A percentile compares a stretch with the other conserved stretches of the same genome.
Conservation (phyloP, 2,113 vertebrate species). For the Periophthalmodon schlosseri region DNA sequence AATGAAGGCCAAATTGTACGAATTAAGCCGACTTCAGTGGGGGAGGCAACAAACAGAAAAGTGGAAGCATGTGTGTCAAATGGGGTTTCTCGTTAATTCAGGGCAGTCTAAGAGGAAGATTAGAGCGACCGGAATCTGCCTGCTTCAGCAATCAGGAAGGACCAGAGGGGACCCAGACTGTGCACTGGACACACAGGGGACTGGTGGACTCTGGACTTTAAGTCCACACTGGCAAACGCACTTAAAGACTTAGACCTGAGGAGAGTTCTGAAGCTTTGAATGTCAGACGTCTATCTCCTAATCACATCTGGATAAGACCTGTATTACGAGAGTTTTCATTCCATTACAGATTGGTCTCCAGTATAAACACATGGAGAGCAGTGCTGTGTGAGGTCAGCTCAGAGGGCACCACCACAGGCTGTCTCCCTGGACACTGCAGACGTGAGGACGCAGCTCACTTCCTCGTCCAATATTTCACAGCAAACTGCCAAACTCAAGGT, state of each 20-base stretch:
- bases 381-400: not conserved
- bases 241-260: not conserved
- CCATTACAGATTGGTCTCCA: not conserved
- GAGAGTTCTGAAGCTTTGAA: not conserved
- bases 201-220: slow-evolving; percentile 34
- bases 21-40: slow-evolving; percentile 66
- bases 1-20: slow-evolving; percentile 78
- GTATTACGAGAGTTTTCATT: not conserved
- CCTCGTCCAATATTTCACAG: slow-evolving; percentile 47
- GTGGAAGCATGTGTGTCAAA: slow-evolving; percentile 79
- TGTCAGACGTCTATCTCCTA: not conserved
- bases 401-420: slow-evolving; percentile 1
- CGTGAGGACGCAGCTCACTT: not conserved
- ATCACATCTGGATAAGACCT: not conserved
- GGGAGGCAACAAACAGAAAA: slow-evolving; percentile 73
- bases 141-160: slow-evolving; percentile 61
- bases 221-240: slow-evolving; percentile 35
- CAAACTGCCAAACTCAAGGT: slow-evolving; percentile 42
- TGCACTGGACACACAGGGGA: slow-evolving; percentile 26
- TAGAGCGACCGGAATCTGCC: slow-evolving; percentile 62
- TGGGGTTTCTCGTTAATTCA: slow-evolving; percentile 67
- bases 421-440: not conserved
- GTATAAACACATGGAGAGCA: not conserved
- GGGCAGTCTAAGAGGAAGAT: slow-evolving; percentile 62
- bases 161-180: slow-evolving; percentile 63